Conservation (phyloP, 2,888 invertebrate genomes). For the Drosophila rubida region DNA sequence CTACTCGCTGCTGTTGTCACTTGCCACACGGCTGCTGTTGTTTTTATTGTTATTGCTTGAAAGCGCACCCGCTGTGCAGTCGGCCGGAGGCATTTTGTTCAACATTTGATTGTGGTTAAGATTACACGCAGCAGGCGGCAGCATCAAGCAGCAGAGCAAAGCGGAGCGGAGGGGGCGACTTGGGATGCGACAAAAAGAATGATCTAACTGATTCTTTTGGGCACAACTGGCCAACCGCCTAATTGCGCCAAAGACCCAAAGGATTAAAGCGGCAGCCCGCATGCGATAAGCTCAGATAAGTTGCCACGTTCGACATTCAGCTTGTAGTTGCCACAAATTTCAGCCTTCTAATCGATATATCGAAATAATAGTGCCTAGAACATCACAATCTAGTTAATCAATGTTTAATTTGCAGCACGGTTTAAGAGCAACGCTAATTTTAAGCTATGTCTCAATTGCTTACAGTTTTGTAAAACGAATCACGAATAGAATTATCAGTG, state of each 20-base stretch:
- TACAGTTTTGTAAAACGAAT: too few species aligned
- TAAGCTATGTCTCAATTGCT: too few species aligned
- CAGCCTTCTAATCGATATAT: too few species aligned
- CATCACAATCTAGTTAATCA: too few species aligned
- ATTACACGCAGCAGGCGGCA: conserved; percentile 54
- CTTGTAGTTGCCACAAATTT: not conserved
- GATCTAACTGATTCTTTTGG: conserved; percentile 13
- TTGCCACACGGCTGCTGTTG: conserved; percentile 13
- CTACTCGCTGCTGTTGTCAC: conserved; percentile 47
- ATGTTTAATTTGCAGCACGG: too few species aligned
- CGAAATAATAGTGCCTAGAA: too few species aligned
- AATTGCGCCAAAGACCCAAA: not conserved
- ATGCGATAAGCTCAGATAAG: not conserved
- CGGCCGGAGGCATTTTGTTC: conserved; percentile 67
- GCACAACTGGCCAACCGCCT: conserved; percentile 1
- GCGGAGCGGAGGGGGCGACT: not conserved
- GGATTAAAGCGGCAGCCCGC: not conserved
- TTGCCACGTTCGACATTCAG: not conserved
- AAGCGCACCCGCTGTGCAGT: conserved; percentile 53
- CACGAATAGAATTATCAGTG: too few species aligned
- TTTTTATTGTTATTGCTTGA: conserved; percentile 52
- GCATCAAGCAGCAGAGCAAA: conserved; percentile 3
- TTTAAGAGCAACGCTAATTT: too few species aligned
- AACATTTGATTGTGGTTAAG: conserved; percentile 75
- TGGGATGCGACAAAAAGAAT: not conserved